Conservation (phyloP, 2,888 invertebrate genomes). For the Diaprepes abbreviatus region DNA sequence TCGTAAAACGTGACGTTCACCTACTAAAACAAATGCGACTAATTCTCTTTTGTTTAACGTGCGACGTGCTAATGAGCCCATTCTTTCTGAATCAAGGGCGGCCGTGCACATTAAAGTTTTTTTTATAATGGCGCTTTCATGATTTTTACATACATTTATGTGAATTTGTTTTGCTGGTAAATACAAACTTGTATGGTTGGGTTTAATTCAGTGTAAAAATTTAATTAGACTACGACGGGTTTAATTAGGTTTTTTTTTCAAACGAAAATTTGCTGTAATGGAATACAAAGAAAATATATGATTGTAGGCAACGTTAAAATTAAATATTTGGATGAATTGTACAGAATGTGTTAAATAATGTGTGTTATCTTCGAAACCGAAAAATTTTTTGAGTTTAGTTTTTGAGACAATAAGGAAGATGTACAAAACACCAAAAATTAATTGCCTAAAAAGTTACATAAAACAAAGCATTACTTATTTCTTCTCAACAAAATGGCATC, state of each 20-base stretch:
- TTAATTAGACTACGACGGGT: not conserved
- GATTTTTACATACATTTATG: not conserved
- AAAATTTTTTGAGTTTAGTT: too few species aligned
- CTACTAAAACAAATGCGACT: conserved; percentile 5
- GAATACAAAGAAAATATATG: too few species aligned
- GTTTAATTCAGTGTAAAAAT: not conserved
- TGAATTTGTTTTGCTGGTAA: not conserved
- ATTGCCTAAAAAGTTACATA: too few species aligned
- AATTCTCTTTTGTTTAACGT: conserved; percentile 8
- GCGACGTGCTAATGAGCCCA: conserved; percentile 8
- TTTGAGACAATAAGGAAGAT: too few species aligned
- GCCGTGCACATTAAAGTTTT: conserved; percentile 1
- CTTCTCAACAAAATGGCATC: too few species aligned
- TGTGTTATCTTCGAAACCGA: too few species aligned
- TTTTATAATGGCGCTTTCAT: not conserved
- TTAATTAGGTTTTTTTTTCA: not conserved
- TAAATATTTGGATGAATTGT: too few species aligned
- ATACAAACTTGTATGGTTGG: not conserved
- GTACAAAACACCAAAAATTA: too few species aligned
- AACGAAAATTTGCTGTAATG: too few species aligned
- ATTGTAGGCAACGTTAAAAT: too few species aligned
- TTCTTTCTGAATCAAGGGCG: conserved; percentile 12
- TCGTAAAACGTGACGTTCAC: conserved; percentile 6
- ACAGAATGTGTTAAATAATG: too few species aligned
- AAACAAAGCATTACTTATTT: too few species aligned